Evolutionary conservation across 2,797 vertebrate species (phyloP).

Genomic region (Hydrocynus forskahlii): DNA sequence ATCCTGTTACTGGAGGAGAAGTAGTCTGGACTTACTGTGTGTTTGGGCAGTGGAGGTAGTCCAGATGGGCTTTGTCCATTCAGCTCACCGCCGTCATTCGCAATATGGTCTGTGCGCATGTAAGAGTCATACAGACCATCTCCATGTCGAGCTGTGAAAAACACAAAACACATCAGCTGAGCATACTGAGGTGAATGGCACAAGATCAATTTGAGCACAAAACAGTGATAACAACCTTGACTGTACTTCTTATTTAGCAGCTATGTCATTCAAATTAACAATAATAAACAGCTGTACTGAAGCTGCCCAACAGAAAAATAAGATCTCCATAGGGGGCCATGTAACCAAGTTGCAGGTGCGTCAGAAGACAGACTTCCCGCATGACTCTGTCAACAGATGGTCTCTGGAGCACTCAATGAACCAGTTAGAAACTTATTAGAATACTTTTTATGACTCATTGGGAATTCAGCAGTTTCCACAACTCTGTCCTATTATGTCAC

Average conservation of each 20-base stretch:
- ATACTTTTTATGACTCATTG: conserved; percentile 61
- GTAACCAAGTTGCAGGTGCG: conserved; percentile 70
- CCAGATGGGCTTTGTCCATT: conserved; percentile 83
- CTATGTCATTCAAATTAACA: background rate
- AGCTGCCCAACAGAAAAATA: background rate
- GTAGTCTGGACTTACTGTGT: conserved; percentile 83
- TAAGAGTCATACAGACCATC: conserved; percentile 95
- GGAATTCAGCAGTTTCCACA: conserved; percentile 58
- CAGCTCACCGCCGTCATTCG: conserved; percentile 84
- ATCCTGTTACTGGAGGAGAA: conserved; percentile 25
- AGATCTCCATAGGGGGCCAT: conserved; percentile 53
- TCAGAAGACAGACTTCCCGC: conserved; percentile 62
- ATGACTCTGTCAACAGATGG: conserved; percentile 62
- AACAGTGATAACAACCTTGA: background rate
- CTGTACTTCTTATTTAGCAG: background rate
- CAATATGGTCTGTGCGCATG: conserved; percentile 94
- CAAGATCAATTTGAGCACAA: background rate
- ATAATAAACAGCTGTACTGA: background rate
- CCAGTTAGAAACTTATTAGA: conserved; percentile 48
- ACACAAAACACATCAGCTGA: background rate
- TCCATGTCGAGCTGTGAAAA: conserved; percentile 83
- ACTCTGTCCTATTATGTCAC: conserved; percentile 37
- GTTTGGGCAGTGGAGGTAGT: conserved; percentile 85
- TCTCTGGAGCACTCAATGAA: conserved; percentile 57
- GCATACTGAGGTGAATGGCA: background rate